Percentiles rank a stretch among this genome's conserved stretches.
Conservation (phyloP, 2,888 invertebrate genomes). For the Amorpha juglandis region DNA sequence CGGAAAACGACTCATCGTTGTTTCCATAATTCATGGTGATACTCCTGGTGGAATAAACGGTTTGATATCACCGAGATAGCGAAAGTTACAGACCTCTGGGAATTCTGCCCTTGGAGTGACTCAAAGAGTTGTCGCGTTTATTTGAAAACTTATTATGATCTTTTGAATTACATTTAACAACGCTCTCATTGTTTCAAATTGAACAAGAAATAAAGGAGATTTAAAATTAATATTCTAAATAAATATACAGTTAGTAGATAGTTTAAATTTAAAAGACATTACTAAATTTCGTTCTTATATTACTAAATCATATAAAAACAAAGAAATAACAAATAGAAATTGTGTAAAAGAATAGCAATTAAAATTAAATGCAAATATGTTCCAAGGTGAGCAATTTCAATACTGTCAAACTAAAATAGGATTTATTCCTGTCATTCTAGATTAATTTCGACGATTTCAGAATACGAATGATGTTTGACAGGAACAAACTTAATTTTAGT, state of each 20-base stretch:
- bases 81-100: slow-evolving; percentile 48
- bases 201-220: not conserved
- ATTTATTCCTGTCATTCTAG: no score
- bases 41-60: slow-evolving; percentile 50
- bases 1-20: slow-evolving; percentile 43
- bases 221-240: not conserved
- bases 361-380: no score
- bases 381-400: no score
- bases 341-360: no score
- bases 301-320: no score
- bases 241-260: no score
- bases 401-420: no score
- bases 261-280: not conserved
- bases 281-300: no score
- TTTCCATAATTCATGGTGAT: slow-evolving; percentile 56
- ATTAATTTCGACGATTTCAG: no score
- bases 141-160: slow-evolving; percentile 20
- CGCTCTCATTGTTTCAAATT: not conserved
- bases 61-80: slow-evolving; percentile 57
- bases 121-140: slow-evolving; percentile 22
- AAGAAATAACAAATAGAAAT: no score
- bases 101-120: slow-evolving; percentile 26
- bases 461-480: no score
- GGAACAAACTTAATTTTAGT: no score
- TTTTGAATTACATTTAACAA: slow-evolving; percentile 24